Evolutionary conservation across 2,888 invertebrate genomes (phyloP).

Genomic region (Limenitis camilla): DNA sequence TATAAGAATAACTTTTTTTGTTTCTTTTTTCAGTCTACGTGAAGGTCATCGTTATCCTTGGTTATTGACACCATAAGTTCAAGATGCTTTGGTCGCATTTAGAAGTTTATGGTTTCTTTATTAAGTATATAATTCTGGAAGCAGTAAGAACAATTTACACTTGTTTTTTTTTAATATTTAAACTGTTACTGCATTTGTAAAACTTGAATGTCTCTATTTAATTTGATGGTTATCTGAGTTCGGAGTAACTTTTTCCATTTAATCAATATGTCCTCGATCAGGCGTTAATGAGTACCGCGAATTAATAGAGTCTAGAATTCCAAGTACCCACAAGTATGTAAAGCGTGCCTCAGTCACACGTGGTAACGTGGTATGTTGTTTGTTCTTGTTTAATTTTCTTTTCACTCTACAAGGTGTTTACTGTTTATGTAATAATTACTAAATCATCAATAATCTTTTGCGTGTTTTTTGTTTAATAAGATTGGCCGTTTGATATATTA

Average conservation of each 20-base stretch:
- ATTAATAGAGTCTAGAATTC: constrained; percentile 18
- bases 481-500: no score
- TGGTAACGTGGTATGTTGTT: neutral
- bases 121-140: no score
- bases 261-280: constrained; percentile 22
- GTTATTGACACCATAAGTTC: no score
- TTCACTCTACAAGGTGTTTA: no score
- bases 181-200: neutral
- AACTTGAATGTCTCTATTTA: neutral
- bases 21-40: constrained; percentile 27
- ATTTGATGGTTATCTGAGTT: constrained; percentile 9
- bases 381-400: no score
- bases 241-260: constrained; percentile 16
- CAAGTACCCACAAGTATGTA: neutral
- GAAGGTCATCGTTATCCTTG: no score
- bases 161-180: neutral
- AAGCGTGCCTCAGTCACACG: neutral
- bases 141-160: no score
- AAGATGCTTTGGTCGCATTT: no score
- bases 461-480: no score
- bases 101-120: no score
- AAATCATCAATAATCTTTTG: no score
- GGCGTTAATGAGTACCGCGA: constrained; percentile 26
- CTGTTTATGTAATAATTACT: no score
- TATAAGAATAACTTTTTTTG: constrained; percentile 33